Percentiles rank a stretch among this genome's conserved stretches.
These are phyloP conservation scores for Tringa solitaria DNA, from an alignment of 2,113 vertebrate genomes.

Conservation along the genomic window DNA sequence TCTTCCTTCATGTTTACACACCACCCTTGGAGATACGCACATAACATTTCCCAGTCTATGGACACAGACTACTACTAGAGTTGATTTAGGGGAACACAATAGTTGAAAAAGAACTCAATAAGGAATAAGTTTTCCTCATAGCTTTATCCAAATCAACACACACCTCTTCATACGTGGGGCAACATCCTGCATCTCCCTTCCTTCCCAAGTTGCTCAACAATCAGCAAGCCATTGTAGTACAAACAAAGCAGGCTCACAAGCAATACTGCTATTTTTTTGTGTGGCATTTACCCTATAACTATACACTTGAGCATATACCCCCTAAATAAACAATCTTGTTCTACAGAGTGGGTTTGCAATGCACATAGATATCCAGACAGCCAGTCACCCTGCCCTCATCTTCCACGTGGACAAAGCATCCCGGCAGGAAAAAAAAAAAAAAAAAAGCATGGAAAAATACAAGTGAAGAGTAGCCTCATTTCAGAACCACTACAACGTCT, in stretches of 20 bases:
- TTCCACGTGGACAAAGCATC: not conserved
- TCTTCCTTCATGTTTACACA: not conserved
- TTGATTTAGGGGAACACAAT: not conserved
- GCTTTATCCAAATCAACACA: not conserved
- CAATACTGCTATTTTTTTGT: not conserved
- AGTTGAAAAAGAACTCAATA: not conserved
- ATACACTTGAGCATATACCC: not conserved
- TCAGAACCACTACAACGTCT: not conserved
- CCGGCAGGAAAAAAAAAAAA: not conserved
- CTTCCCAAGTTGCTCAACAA: not conserved
- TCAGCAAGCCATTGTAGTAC: not conserved
- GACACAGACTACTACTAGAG: not conserved
- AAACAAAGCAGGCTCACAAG: not conserved
- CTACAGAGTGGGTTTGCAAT: not conserved
- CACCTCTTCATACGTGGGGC: too few relatives aligned
- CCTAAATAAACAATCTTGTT: not conserved
- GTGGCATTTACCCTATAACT: not conserved
- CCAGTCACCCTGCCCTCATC: not conserved
- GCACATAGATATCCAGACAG: not conserved
- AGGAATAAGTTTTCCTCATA: not conserved
- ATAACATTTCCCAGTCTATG: not conserved
- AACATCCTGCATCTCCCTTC: not conserved
- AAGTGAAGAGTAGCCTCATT: not conserved
- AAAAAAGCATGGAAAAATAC: not conserved
- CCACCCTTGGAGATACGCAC: not conserved